Evolutionary conservation across 2,113 vertebrate species (phyloP), one percentile per base, ranked within the genome.

Genomic region (Polyodon spathula): DNA sequence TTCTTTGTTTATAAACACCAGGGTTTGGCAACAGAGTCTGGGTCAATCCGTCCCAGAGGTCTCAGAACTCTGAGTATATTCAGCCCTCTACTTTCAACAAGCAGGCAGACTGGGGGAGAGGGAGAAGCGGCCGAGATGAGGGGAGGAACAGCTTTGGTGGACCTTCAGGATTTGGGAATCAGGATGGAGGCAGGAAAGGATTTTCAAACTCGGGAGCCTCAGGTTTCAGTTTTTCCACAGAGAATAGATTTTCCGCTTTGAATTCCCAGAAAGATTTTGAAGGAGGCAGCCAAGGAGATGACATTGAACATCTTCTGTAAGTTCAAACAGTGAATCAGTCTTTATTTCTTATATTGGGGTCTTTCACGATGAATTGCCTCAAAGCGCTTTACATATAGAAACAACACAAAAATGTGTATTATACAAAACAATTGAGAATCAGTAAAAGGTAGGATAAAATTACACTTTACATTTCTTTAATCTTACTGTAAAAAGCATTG

Each of bases 251-350:
- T 80, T 77, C 86, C 11, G 56, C 68, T 0, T 70, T 89, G 56
- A 63, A 4, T n/a, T 54, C 67, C 50, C 67, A 62, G 16, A 81
- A 68, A 3, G 67, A 56, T 40, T 78, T 75, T 48, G 54, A 60
- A 37, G 72, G 51, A 8, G 77, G 76, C 44, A 78, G 64, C 42
- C 73, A 78, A 6, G 84, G 77, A 48, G 86, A 90, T 53, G 89
- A 94, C 41, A 88, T 86, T 16, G 82, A 83, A 27, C 90, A 87
- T 43, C 74, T 90, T 65, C 59, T 94, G 93, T 94, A 76, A 90
- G 92, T 90, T 40, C 55, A 27, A 14, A 27, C 40, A 9, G 10
- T 57, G 15, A 9, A 27, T 27, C 4, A 15, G n/a, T 44, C n/a
- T 56, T 15, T 37, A 40, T 50, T n/a, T 38, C 42, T 27, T 27